Percentiles rank a stretch among this genome's conserved stretches.
Evolutionary conservation across 2,797 vertebrate genomes (phyloP).

Genomic region (Orestias chungarensis): DNA sequence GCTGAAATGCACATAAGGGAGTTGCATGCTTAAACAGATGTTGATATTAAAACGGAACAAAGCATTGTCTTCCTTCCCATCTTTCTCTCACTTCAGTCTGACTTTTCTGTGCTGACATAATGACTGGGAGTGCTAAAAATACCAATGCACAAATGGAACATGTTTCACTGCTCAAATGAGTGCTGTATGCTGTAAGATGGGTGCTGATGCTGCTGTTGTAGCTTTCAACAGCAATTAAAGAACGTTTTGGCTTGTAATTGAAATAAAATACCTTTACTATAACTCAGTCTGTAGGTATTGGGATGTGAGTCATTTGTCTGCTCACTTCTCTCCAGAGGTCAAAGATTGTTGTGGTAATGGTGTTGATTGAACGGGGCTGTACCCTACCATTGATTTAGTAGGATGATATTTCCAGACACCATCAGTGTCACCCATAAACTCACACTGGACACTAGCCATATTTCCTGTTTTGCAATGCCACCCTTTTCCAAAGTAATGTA

Average conservation of each 20-base stretch:
- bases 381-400: conserved; percentile 66
- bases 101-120: conserved; percentile 66
- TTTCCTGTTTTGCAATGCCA: too few relatives aligned
- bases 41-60: conserved; percentile 15
- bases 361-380: conserved; percentile 32
- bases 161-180: conserved; percentile 49
- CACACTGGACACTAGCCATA: conserved; percentile 64
- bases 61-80: conserved; percentile 44
- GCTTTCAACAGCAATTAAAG: conserved; percentile 15
- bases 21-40: conserved; percentile 27
- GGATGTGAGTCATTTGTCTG: not conserved
- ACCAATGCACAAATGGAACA: conserved; percentile 68
- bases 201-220: conserved; percentile 31
- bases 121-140: conserved; percentile 77
- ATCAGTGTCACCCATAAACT: conserved; percentile 51
- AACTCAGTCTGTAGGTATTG: conserved; percentile 1
- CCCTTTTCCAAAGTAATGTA: not conserved
- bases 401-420: conserved; percentile 68
- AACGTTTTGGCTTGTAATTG: not conserved
- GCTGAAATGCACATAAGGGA: conserved; percentile 8
- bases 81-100: conserved; percentile 38
- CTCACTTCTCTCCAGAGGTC: conserved; percentile 25
- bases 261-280: not conserved
- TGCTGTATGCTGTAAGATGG: conserved; percentile 44
- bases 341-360: conserved; percentile 46